Percentiles rank a stretch among this genome's conserved stretches.
Conservation (phyloP, 2,797 vertebrate species). For the Eutrigla gurnardus region DNA sequence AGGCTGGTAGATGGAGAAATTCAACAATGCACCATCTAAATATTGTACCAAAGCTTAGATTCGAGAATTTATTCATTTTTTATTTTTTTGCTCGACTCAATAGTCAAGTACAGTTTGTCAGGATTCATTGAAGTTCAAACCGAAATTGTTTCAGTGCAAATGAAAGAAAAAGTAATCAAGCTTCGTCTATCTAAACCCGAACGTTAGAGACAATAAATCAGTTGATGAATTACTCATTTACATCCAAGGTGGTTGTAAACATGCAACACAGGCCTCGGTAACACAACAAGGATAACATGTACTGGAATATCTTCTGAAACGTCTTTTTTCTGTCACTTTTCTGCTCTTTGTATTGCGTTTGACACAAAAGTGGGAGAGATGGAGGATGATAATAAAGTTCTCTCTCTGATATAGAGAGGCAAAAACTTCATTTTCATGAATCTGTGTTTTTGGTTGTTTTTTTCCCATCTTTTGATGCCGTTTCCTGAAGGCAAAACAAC, state of each 20-base stretch:
- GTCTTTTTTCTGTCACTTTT: constrained; percentile 25
- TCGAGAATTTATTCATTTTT: neutral
- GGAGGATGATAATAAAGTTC: constrained; percentile 67
- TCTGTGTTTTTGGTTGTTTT: constrained; percentile 18
- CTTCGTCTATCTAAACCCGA: constrained; percentile 14
- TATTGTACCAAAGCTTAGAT: constrained; percentile 32
- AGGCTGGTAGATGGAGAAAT: constrained; percentile 45
- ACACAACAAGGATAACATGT: constrained; percentile 33
- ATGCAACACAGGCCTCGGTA: constrained; percentile 12
- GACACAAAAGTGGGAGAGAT: constrained; percentile 60
- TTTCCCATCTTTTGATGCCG: constrained; percentile 44
- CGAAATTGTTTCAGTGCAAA: constrained; percentile 26
- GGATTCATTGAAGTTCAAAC: constrained; percentile 36
- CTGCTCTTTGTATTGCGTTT: constrained; percentile 47
- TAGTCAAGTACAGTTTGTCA: constrained; percentile 12
- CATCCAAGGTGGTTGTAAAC: constrained; percentile 23
- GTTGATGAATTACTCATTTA: constrained; percentile 40
- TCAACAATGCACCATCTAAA: constrained; percentile 43
- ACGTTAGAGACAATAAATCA: constrained; percentile 23
- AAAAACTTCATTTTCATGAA: constrained; percentile 66
- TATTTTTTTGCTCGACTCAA: constrained; percentile 23
- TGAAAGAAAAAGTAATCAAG: constrained; percentile 37
- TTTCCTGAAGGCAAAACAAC: constrained; percentile 60
- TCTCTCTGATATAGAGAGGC: constrained; percentile 36
- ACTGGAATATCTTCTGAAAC: constrained; percentile 41